Evolutionary conservation across 2,113 vertebrate genomes (phyloP).

Genomic region (Pluvianellus socialis): DNA sequence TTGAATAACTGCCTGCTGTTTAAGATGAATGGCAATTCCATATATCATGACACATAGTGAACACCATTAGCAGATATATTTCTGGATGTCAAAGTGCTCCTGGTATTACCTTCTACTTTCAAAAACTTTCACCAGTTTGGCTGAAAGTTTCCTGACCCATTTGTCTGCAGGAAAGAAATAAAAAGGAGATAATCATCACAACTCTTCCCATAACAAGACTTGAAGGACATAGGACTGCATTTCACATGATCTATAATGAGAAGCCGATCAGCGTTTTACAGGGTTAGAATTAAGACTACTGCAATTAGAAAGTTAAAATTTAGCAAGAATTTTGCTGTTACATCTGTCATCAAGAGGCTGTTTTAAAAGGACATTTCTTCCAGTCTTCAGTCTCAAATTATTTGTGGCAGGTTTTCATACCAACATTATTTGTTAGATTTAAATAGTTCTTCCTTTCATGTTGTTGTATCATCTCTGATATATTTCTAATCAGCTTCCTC

Average conservation of each 20-base stretch:
- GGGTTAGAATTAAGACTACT: not conserved
- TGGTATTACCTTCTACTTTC: conserved; percentile 28
- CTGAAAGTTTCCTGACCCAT: conserved; percentile 9
- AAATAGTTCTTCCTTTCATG: not conserved
- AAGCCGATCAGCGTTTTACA: not conserved
- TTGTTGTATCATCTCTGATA: not conserved
- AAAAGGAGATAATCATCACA: not conserved
- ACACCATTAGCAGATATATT: conserved; percentile 49
- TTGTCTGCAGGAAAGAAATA: not conserved
- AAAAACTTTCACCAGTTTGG: conserved; percentile 14
- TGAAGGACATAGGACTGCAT: not conserved
- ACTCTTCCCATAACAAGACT: not conserved
- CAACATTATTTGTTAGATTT: not conserved
- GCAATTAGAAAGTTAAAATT: not conserved
- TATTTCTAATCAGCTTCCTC: not conserved
- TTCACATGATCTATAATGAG: not conserved
- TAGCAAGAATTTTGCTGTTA: not conserved
- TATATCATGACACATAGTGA: conserved; percentile 56
- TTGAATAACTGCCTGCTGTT: conserved; percentile 59
- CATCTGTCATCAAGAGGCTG: not conserved
- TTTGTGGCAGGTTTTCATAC: not conserved
- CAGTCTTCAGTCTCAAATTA: not conserved
- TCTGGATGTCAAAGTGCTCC: conserved; percentile 19
- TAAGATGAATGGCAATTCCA: conserved; percentile 61
- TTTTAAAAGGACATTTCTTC: not conserved